Evolutionary conservation across 2,113 vertebrate species (phyloP).

Genomic region (Eleginops maclovinus): DNA sequence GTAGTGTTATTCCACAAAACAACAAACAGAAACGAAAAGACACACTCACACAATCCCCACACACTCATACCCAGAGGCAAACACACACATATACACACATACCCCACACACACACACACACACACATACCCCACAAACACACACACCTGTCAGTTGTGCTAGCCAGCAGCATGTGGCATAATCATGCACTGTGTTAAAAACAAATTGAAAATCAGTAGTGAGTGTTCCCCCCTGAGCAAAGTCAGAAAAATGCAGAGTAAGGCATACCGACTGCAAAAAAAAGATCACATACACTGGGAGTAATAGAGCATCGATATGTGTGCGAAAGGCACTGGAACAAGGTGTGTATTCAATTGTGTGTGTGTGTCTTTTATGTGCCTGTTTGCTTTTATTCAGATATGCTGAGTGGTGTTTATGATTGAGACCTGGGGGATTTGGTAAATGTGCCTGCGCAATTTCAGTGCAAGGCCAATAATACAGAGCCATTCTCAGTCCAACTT

Average conservation of each 20-base stretch:
- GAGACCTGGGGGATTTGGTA: constrained; percentile 49
- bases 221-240: constrained; percentile 70
- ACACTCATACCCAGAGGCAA: constrained; percentile 40
- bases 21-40: constrained; percentile 29
- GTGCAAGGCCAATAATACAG: constrained; percentile 41
- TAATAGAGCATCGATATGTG: constrained; percentile 40
- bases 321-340: constrained; percentile 11
- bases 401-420: constrained; percentile 73
- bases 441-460: constrained; percentile 73
- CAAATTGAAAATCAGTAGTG: constrained; percentile 81
- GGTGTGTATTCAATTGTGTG: constrained; percentile 23
- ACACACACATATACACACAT: background rate
- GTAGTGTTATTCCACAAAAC: constrained; percentile 43
- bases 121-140: constrained; percentile 16
- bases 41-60: constrained; percentile 8
- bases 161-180: constrained; percentile 65
- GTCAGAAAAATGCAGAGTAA: constrained; percentile 62
- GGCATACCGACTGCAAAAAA: constrained; percentile 47
- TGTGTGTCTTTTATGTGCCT: constrained; percentile 17
- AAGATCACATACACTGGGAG: constrained; percentile 57
- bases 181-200: constrained; percentile 74
- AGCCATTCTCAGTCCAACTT: constrained; percentile 24
- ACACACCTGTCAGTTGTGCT: constrained; percentile 49
- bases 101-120: constrained; percentile 6
- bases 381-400: constrained; percentile 68